Evolutionary conservation across 2,113 vertebrate species (phyloP), one percentile per base, ranked within the genome.

Genomic region (Ptychochromis oligacanthus): DNA sequence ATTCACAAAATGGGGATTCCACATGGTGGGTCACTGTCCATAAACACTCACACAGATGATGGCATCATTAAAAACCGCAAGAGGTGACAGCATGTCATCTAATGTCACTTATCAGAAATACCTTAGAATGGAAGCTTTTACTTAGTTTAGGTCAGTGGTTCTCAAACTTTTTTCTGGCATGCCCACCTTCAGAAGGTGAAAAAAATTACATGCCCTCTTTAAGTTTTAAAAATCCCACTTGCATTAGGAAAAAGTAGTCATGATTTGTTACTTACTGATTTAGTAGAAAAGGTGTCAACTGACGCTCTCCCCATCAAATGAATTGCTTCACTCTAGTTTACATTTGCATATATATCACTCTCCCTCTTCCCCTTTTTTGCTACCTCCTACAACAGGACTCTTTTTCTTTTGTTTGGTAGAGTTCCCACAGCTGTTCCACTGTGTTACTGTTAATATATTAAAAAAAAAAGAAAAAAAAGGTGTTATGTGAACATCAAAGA

Each of bases 21-120:
- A 24, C n/a, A 24, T 15, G 0, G 0, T 40, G 61, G 40, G n/a
- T 65, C 61, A 65, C 61, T 0, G 13, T 15, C 13, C 4, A 24
- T 36, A 65, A 15, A 4, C 61, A 22, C 36, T 36, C 24, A 24
- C 1, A 7, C 20, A 1, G 61, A 2, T 40, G 61, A 40, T 7
- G 6, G 20, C 24, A 0, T 17, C 0, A 0, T 24, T 13, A 64
- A 0, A 64, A 64, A 11, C 36, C 12, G 1, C 6, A 8, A 6
- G 22, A 64, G 61, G 0, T 4, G 22, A 36, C 36, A 40, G 20
- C 36, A 40, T 4, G 0, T 40, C 34, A 40, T 64, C 36, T 64
- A 2, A 64, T 40, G 0, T 64, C 28, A 31, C 28, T 31, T 31
- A 31, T 31, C 1, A 9, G 36, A 64, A 64, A 5, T 36, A 2